Evolutionary conservation across 2,113 vertebrate genomes (phyloP).

Genomic region (Saccopteryx leptura): DNA sequence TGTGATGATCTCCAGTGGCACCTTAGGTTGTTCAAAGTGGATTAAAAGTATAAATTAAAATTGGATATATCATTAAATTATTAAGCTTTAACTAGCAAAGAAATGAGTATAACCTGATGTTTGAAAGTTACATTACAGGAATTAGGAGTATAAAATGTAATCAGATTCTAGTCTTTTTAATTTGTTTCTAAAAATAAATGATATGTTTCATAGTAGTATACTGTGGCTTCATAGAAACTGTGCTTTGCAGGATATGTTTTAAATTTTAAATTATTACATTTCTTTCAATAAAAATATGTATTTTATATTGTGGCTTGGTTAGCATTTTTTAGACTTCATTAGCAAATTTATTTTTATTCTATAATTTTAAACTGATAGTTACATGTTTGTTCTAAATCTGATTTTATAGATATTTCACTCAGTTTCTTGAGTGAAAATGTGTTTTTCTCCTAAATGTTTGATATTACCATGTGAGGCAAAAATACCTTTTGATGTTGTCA

Average conservation of each 20-base stretch:
- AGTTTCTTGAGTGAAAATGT: neutral
- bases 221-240: constrained; percentile 57
- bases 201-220: constrained; percentile 64
- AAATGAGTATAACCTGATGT: constrained; percentile 84
- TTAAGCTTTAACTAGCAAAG: constrained; percentile 87
- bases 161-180: constrained; percentile 79
- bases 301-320: constrained; percentile 9
- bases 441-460: neutral
- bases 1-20: constrained; percentile 88
- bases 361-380: constrained; percentile 55
- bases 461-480: neutral
- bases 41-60: constrained; percentile 89
- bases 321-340: constrained; percentile 17
- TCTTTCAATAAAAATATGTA: neutral
- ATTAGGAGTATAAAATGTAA: constrained; percentile 83
- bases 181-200: constrained; percentile 82
- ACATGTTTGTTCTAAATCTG: constrained; percentile 25
- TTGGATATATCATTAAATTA: constrained; percentile 89
- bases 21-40: constrained; percentile 86
- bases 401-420: constrained; percentile 38
- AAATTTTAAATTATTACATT: constrained; percentile 42
- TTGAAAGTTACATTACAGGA: constrained; percentile 82
- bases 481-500: neutral
- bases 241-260: constrained; percentile 25
- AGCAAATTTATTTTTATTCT: constrained; percentile 48